Percentiles rank a stretch among this genome's conserved stretches.
These are phyloP conservation scores for Dasypus novemcinctus DNA, from an alignment of 2,113 vertebrate genomes.

Conservation along the genomic window DNA sequence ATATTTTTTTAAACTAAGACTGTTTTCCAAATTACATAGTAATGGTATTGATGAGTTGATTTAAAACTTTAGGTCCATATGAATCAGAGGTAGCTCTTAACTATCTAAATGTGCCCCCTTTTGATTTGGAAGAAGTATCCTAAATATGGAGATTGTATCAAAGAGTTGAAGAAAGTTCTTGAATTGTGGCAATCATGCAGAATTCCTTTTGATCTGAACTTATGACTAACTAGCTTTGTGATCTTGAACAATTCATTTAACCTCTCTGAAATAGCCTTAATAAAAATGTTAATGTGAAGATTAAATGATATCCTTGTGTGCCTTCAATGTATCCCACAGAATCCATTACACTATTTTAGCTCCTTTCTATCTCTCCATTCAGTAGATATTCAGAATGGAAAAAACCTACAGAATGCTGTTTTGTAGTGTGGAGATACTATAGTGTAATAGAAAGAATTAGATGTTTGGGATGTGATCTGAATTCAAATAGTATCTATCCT, in stretches of 20 bases:
- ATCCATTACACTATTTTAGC: not conserved
- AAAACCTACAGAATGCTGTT: not conserved
- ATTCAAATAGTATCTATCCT: not conserved
- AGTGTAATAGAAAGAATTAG: not conserved
- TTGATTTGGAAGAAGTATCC: not conserved
- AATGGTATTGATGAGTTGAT: not conserved
- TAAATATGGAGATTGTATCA: not conserved
- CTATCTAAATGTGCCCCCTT: not conserved
- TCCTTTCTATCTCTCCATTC: not conserved
- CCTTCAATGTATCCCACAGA: not conserved
- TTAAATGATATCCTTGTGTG: not conserved
- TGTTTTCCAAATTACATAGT: not conserved
- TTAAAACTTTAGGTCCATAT: not conserved
- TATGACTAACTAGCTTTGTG: not conserved
- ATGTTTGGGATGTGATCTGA: not conserved
- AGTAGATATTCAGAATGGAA: not conserved
- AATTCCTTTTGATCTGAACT: not conserved
- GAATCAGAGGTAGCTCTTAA: not conserved
- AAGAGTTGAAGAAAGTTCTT: not conserved
- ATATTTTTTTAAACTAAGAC: not conserved
- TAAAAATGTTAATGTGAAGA: not conserved
- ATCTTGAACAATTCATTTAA: not conserved
- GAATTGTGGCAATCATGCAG: not conserved
- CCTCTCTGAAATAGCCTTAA: not conserved
- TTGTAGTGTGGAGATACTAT: not conserved